Conservation (phyloP, 2,797 vertebrate genomes). For the Podarcis siculus region DNA sequence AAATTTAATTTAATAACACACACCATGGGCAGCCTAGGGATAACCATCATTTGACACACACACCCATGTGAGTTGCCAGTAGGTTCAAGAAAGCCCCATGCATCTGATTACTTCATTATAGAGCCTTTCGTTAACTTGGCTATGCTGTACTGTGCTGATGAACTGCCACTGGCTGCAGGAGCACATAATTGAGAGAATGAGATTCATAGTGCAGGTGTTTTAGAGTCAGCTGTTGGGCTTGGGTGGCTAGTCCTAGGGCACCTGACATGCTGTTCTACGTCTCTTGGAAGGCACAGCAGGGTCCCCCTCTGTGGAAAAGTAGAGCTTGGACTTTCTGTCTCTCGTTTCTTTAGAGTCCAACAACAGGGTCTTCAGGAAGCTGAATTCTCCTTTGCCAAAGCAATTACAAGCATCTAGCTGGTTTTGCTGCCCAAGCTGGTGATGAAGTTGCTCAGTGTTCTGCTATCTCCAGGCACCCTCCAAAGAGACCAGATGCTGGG, state of each 20-base stretch:
- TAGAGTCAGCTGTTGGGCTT: slow-evolving; percentile 40
- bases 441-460: neutral
- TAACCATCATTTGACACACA: neutral
- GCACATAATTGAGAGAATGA: slow-evolving; percentile 91
- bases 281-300: slow-evolving; percentile 8
- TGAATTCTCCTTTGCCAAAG: slow-evolving; percentile 76
- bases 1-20: too few relatives aligned
- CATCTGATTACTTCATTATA: slow-evolving; percentile 90
- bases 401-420: slow-evolving; percentile 71
- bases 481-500: neutral
- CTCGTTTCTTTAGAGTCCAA: slow-evolving; percentile 76
- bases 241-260: neutral
- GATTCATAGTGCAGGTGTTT: slow-evolving; percentile 90
- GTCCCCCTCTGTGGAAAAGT: slow-evolving; percentile 63
- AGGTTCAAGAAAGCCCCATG: slow-evolving; percentile 76
- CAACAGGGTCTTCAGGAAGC: slow-evolving; percentile 76
- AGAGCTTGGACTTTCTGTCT: slow-evolving; percentile 72
- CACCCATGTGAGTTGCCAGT: slow-evolving; percentile 1
- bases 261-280: neutral
- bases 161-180: slow-evolving; percentile 90
- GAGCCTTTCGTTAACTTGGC: slow-evolving; percentile 91
- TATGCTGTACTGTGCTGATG: slow-evolving; percentile 85
- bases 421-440: slow-evolving; percentile 12
- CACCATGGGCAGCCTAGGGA: neutral
- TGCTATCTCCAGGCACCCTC: neutral